A percentile compares a stretch with the other conserved stretches of the same genome.
These are phyloP conservation scores for Garrulus glandarius DNA, from an alignment of 2,797 vertebrate species.

Conservation along the genomic window DNA sequence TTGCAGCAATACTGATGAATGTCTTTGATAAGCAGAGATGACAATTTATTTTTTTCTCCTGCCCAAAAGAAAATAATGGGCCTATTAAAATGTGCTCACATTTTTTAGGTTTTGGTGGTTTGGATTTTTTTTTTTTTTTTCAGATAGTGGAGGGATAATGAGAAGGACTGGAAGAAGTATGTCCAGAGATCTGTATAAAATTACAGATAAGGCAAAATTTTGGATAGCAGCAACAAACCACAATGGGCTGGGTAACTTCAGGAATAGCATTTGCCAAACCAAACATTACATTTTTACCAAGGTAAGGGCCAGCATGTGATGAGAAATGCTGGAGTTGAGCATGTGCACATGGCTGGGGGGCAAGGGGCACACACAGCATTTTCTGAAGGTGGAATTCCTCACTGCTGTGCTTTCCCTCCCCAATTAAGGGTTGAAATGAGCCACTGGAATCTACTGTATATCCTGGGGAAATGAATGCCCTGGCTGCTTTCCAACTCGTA, in stretches of 20 bases:
- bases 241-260: not conserved
- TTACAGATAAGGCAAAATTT: not conserved
- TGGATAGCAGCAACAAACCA: not conserved
- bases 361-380: not conserved
- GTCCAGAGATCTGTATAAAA: not conserved
- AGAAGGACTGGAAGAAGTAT: not conserved
- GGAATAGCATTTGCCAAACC: not conserved
- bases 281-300: not conserved
- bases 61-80: not conserved
- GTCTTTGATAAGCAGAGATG: not conserved
- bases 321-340: not conserved
- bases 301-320: not conserved
- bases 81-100: not conserved
- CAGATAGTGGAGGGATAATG: not conserved
- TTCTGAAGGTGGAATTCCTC: slow-evolving; percentile 40
- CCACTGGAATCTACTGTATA: slow-evolving; percentile 51
- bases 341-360: not conserved
- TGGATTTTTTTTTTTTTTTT: not conserved
- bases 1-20: not conserved
- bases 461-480: slow-evolving; percentile 59
- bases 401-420: not conserved
- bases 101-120: not conserved
- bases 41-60: not conserved
- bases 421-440: slow-evolving; percentile 38
- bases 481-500: slow-evolving; percentile 45